Evolutionary conservation across 1,140 invertebrate genomes (phyloP), one percentile per base, ranked within the genome.

Genomic region (Bactericera cockerelli): DNA sequence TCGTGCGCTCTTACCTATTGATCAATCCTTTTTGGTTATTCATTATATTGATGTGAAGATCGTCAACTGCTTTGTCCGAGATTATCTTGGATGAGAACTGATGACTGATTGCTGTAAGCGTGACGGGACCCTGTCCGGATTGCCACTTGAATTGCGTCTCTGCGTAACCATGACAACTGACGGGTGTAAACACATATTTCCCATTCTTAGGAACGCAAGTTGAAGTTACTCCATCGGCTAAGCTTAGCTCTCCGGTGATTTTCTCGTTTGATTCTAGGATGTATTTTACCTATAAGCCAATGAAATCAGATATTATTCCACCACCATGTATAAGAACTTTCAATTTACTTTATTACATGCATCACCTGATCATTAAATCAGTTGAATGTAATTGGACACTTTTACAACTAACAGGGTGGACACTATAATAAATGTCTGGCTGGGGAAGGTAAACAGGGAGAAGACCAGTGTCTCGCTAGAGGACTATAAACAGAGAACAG

Each of bases 161-260:
- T 10, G 75, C 73, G 71, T 91, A 93, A 60, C 78, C 74, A 70
- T 96, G 92, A 70, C 93, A 95, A 38, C 90, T 83, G 62, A 79
- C 79, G 10, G 90, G 81, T 36, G 77, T 76, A 31, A 95, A 81
- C 53, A 78, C 74, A 68, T 93, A 95, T 49, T 72, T 70, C n/a
- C 83, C 86, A 28, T 78, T 68, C 60, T 74, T 71, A 2, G 80
- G 74, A 1, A 92, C 71, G 67, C 89, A 92, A 64, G 82, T 74
- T 31, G 71, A 72, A 0, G 75, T 77, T 33, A 75, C 77, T 11
- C 79, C 78, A 53, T 74, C 74, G 0, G 66, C 63, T 8, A 77
- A 62, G 10, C 71, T 61, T 38, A 67, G 1, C 66, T 64, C 6
- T 69, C 65, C 60, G 31, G 10, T n/a, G 24, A 39, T 55, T 28